Conservation (phyloP, 2,797 vertebrate species). For the Melanotaenia boesemani region DNA sequence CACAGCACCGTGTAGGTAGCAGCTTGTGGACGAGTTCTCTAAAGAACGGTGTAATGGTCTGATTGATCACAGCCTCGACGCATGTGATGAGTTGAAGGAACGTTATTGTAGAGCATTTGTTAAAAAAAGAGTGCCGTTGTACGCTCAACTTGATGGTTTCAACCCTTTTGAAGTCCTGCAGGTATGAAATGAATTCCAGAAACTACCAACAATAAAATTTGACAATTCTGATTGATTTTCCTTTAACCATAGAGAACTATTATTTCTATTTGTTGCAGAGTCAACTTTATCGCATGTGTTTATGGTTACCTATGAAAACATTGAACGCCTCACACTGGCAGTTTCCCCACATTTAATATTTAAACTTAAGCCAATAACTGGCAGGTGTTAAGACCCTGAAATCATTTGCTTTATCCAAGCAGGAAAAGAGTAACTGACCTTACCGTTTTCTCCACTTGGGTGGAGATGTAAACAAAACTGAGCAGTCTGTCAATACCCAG, state of each 20-base stretch:
- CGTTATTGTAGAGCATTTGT: conserved; percentile 54
- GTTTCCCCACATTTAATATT: not conserved
- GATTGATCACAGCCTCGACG: conserved; percentile 21
- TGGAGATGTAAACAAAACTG: too few species aligned
- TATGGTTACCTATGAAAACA: not conserved
- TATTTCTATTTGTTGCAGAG: not conserved
- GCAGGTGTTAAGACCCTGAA: not conserved
- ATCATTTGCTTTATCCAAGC: not conserved
- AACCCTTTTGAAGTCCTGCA: conserved; percentile 66
- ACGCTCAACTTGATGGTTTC: conserved; percentile 60
- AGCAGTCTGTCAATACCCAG: too few species aligned
- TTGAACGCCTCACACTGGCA: not conserved
- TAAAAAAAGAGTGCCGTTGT: conserved; percentile 46
- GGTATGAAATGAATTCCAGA: conserved; percentile 66
- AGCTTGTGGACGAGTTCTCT: conserved; percentile 6
- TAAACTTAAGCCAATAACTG: not conserved
- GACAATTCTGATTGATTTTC: conserved; percentile 47
- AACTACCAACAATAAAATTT: conserved; percentile 75
- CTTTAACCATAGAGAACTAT: not conserved
- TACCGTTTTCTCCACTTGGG: too few species aligned
- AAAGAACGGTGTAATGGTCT: conserved; percentile 29
- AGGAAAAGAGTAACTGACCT: too few species aligned
- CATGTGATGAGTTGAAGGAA: conserved; percentile 26
- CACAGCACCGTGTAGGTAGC: conserved; percentile 42
- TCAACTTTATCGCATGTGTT: not conserved